phyloP scores from a whole-genome alignment of 2,888 invertebrate genomes.

The Choristoneura rosaceana region DNA sequence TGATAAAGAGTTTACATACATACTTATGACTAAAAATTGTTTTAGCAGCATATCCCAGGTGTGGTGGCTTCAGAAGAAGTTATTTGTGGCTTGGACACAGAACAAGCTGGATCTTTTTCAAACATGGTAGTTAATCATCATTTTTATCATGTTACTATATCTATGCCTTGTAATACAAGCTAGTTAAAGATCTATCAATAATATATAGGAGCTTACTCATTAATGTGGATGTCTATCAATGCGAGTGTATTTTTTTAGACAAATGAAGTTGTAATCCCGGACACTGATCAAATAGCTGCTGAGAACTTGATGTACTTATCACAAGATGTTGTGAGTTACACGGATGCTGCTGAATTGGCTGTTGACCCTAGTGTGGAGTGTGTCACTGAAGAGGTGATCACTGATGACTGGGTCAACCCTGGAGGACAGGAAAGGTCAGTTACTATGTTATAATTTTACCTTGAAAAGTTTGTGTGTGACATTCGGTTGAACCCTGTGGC shows the following conservation, averaged over 20 bases:
- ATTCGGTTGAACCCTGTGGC: too few relatives aligned
- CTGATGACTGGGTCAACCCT: constrained; percentile 91
- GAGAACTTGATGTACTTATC: constrained; percentile 87
- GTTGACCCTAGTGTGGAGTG: constrained; percentile 83
- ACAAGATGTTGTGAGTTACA: constrained; percentile 82
- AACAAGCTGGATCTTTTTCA: constrained; percentile 62
- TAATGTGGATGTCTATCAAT: too few relatives aligned
- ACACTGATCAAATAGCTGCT: constrained; percentile 87
- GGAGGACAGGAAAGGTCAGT: constrained; percentile 89
- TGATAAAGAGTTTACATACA: too few relatives aligned
- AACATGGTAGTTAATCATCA: constrained; percentile 64
- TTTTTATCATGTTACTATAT: too few relatives aligned
- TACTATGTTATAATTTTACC: neutral
- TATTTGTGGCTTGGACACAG: constrained; percentile 68
- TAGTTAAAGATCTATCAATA: too few relatives aligned
- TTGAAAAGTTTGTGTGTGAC: too few relatives aligned
- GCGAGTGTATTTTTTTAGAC: constrained; percentile 51
- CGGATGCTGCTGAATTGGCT: constrained; percentile 70
- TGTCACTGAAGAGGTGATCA: constrained; percentile 92
- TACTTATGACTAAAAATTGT: constrained; percentile 8
- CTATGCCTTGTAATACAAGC: too few relatives aligned
- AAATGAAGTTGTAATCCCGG: constrained; percentile 73
- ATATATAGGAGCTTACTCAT: too few relatives aligned
- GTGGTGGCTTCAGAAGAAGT: constrained; percentile 64
- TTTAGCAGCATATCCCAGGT: constrained; percentile 58